Percentiles rank a stretch among this genome's conserved stretches.
phyloP scores from a whole-genome alignment of 2,888 invertebrate genomes.

The Phymatocera aterrima region DNA sequence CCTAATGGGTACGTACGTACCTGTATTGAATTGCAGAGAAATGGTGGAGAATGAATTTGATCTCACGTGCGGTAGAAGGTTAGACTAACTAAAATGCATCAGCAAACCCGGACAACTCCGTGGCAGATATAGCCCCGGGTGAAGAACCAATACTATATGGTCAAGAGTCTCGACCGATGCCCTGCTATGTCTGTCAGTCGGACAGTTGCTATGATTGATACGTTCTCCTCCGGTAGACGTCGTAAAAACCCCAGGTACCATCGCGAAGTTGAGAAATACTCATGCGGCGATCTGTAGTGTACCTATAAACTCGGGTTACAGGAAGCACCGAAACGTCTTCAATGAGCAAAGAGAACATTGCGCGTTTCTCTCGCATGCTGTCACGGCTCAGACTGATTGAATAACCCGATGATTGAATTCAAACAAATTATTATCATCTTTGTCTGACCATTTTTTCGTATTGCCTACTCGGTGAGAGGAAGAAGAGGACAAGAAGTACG shows the following conservation, averaged over 20 bases:
- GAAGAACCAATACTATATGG: constrained; percentile 32
- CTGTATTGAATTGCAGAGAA: too few species aligned
- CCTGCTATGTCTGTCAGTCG: constrained; percentile 39
- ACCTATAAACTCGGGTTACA: background rate
- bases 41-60: background rate
- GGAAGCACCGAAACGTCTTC: constrained; percentile 3
- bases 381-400: constrained; percentile 7
- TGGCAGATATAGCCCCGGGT: constrained; percentile 24
- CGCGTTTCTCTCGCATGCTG: background rate
- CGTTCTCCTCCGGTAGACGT: constrained; percentile 43
- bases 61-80: background rate
- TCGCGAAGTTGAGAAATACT: constrained; percentile 37
- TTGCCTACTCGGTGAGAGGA: too few species aligned
- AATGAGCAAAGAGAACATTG: background rate
- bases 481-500: too few species aligned
- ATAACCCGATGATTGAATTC: background rate
- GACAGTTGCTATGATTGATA: constrained; percentile 45
- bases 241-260: constrained; percentile 44
- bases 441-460: background rate
- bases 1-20: background rate
- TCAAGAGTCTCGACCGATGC: constrained; percentile 25
- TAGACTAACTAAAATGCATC: background rate
- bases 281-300: background rate
- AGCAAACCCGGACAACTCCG: constrained; percentile 1
- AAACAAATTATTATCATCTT: too few species aligned